Evolutionary conservation across 1,140 invertebrate species (phyloP).

Genomic region (Amphibalanus amphitrite): DNA sequence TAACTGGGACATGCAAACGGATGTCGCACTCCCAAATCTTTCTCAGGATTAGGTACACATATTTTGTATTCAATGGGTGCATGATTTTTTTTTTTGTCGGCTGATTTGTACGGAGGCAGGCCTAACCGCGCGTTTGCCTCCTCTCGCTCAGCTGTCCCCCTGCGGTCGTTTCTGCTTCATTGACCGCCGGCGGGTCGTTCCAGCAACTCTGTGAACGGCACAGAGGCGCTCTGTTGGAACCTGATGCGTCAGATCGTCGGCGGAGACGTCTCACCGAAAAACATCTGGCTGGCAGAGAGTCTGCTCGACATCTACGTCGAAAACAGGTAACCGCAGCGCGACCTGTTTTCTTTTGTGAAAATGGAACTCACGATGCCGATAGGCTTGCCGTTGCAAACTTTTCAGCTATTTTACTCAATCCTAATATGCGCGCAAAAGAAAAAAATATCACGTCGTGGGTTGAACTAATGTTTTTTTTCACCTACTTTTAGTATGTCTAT

Average conservation of each 20-base stretch:
- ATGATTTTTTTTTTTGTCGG: too few species aligned
- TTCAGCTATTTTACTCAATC: conserved; percentile 3
- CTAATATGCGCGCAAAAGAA: not conserved
- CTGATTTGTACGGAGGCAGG: too few species aligned
- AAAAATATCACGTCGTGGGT: conserved; percentile 10
- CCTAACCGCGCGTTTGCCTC: too few species aligned
- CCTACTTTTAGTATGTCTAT: not conserved
- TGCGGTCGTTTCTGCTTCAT: conserved; percentile 17
- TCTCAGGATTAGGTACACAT: not conserved
- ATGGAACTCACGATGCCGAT: too few species aligned
- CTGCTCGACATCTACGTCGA: conserved; percentile 85
- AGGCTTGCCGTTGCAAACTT: conserved; percentile 3
- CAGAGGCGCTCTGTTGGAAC: conserved; percentile 77
- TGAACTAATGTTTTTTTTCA: not conserved
- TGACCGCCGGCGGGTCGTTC: conserved; percentile 38
- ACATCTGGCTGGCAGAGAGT: conserved; percentile 74
- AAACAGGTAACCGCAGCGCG: conserved; percentile 49
- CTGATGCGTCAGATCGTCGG: conserved; percentile 84
- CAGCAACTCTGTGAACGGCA: conserved; percentile 61
- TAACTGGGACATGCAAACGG: not conserved
- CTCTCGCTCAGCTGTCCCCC: not conserved
- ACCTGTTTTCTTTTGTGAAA: too few species aligned
- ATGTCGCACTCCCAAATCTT: not conserved
- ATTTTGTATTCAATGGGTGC: not conserved
- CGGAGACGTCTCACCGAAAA: conserved; percentile 74